Conservation (phyloP, 2,888 invertebrate genomes). For the Urechis unicinctus region DNA sequence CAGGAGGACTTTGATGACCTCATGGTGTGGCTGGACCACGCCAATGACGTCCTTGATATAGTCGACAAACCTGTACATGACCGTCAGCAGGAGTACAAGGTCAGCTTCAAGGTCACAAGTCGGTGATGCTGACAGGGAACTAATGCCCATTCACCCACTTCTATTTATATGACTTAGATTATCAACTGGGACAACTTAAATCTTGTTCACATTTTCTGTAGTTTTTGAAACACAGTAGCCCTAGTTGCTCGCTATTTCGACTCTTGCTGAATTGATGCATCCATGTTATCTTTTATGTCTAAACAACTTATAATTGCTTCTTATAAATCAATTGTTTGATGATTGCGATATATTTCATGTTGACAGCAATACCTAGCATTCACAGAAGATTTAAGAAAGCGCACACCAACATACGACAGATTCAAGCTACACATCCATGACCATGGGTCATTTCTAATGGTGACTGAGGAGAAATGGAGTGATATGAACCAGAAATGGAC, state of each 20-base stretch:
- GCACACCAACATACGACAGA: slow-evolving; percentile 67
- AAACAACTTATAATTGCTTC: neutral
- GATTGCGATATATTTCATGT: neutral
- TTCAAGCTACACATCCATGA: slow-evolving; percentile 73
- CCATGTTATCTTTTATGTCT: no score
- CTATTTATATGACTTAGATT: no score
- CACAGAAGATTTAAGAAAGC: slow-evolving; percentile 70
- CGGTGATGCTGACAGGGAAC: no score
- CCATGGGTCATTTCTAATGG: slow-evolving; percentile 72
- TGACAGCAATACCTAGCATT: slow-evolving; percentile 69
- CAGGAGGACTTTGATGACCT: slow-evolving; percentile 61
- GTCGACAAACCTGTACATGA: slow-evolving; percentile 41
- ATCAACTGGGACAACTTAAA: no score
- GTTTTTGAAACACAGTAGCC: no score
- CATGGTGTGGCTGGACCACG: slow-evolving; percentile 68
- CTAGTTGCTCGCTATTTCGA: no score
- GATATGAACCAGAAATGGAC: slow-evolving; percentile 76
- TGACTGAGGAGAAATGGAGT: slow-evolving; percentile 79
- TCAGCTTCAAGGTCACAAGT: no score
- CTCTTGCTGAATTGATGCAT: no score
- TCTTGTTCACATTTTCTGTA: no score
- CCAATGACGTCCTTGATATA: slow-evolving; percentile 37
- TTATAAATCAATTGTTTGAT: neutral
- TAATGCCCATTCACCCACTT: no score
- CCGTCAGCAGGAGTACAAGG: slow-evolving; percentile 60